A percentile compares a stretch with the other conserved stretches of the same genome.
phyloP scores from a whole-genome alignment of 2,113 vertebrate genomes.

The Montifringilla adamsi region DNA sequence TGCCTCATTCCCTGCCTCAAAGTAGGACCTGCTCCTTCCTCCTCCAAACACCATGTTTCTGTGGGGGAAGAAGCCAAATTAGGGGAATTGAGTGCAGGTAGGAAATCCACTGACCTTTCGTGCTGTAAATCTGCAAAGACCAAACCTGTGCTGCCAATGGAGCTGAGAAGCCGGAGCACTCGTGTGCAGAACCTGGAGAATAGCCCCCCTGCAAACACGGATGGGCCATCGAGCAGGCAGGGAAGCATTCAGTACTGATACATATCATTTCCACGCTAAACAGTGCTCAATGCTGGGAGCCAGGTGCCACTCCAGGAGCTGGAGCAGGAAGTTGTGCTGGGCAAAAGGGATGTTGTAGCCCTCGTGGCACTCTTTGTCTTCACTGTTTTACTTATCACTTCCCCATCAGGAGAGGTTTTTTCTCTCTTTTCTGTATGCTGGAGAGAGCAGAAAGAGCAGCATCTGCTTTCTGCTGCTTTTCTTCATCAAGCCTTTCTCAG shows the following conservation, averaged over 20 bases:
- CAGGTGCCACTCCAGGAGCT: background rate
- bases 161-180: background rate
- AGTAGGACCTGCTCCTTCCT: background rate
- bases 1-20: background rate
- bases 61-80: background rate
- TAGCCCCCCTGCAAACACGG: background rate
- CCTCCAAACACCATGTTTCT: background rate
- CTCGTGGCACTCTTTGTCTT: background rate
- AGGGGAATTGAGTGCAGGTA: background rate
- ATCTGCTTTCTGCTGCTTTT: background rate
- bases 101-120: background rate
- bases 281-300: background rate
- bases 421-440: background rate
- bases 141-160: background rate
- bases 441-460: background rate
- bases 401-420: background rate
- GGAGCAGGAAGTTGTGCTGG: background rate
- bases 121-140: background rate
- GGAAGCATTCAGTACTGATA: background rate
- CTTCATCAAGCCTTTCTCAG: background rate
- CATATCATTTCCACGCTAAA: background rate
- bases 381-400: background rate
- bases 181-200: background rate
- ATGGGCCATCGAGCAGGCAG: accelerated
- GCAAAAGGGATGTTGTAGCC: background rate